Evolutionary conservation across 2,113 vertebrate genomes (phyloP), one percentile per base, ranked within the genome.

Genomic region (Calypte anna): DNA sequence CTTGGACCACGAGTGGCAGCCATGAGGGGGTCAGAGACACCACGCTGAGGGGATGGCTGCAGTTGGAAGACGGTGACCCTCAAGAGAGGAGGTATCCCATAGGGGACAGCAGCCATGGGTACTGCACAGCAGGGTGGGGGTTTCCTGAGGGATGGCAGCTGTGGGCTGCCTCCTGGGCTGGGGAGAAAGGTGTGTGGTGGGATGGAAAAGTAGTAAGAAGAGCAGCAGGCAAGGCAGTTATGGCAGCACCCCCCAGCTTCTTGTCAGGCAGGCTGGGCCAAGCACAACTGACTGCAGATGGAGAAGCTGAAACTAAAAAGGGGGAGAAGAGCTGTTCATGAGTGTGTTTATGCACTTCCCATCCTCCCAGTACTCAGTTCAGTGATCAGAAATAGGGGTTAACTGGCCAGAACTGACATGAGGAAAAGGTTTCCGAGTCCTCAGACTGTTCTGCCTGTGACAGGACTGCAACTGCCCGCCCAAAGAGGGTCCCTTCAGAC

Each of bases 101-200:
- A 31, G 36, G 58, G 48, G 28, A 7, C 0, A 0, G n/a, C 4
- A 6, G 10, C 15, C 4, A 0, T 21, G 16, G 22, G 63, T 0
- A 0, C 9, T 19, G 25, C 36, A 36, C 6, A 7, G 9, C 12
- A 8, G 33, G 3, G 10, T 36, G 51, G 31, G 38, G 24, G 63
- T n/a, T 4, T 7, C 30, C 24, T 1, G 5, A 61, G 64, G 53
- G 31, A 21, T 9, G 20, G 40, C 2, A 12, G 8, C 38, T 18
- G 7, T 28, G 17, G 20, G 27, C 4, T 8, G 28, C 21, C 9
- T 44, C 9, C 19, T n/a, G 58, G 21, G 44, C 25, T 77, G 54
- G 54, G 44, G 59, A 30, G 31, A 24, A 28, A 73, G 50, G 8
- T 13, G 2, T 3, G 13, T 7, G 54, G 44, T 18, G 23, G 44